Evolutionary conservation across 2,797 vertebrate species (phyloP), one percentile per base, ranked within the genome.

Genomic region (Cirrhinus mrigala): DNA sequence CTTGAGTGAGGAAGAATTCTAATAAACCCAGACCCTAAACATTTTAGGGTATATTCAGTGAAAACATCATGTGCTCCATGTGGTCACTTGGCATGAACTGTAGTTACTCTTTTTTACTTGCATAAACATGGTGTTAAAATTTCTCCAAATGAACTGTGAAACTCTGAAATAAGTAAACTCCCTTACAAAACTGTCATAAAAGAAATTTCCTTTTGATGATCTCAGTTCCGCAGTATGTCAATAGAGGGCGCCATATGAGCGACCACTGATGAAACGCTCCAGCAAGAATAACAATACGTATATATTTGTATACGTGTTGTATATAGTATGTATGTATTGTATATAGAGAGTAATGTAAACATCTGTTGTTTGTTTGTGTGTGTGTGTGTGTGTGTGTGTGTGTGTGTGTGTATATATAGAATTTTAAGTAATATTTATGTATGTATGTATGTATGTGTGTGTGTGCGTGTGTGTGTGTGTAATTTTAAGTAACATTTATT

Each of bases 211-310:
- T 74, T 73, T 29, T 52, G 9, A 52, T 37, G 11, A 40, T 37
- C n/a, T 78, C 56, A 78, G 6, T 18, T 79, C 24, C 16, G 3
- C 5, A 15, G 2, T 15, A 44, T 60, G 24, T 82, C 83, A 75
- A 69, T 56, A 88, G 83, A 60, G 56, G 79, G 79, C 37, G 83
- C 79, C 66, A 10, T 58, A n/a, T 50, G 37, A 79, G 75, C 29
- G 9, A 22, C 16, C 27, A 68, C 46, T 70, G 79, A 62, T 58
- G 29, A 16, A 60, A 20, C 40, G 50, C 52, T 62, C 15, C 15
- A 18, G n/a, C 76, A 15, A 40, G 18, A 58, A 7, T 22, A 75
- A 52, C 44, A 20, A 27, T 40, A 70, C 18, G 48, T 50, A 6
- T 3, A 24, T 46, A 44, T 40, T 10, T 69, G 4, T 12, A 40